Percentiles rank a stretch among this genome's conserved stretches.
phyloP scores from a whole-genome alignment of 92 coral and sea anemone species.

The Pocillopora grandis region DNA sequence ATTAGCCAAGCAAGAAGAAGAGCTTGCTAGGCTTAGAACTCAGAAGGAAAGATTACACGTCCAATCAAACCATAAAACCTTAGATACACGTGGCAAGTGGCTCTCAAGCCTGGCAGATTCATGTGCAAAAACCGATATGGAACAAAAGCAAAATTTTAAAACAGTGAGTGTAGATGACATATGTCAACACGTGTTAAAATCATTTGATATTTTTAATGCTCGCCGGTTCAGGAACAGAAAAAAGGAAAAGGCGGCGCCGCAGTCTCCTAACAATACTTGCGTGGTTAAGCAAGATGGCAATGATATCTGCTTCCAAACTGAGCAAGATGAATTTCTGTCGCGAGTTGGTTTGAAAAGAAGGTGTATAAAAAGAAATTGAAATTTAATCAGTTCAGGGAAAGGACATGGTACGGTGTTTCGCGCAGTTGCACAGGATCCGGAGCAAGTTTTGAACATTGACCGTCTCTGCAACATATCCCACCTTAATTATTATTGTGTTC shows the following conservation, averaged over 20 bases:
- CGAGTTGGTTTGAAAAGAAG: conserved; percentile 25
- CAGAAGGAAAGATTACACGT: background rate
- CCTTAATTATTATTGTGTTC: too few species aligned
- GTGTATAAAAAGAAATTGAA: background rate
- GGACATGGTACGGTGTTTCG: too few species aligned
- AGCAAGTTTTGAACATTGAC: too few species aligned
- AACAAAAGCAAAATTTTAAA: background rate
- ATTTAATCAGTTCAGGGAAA: background rate
- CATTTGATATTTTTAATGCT: conserved; percentile 34
- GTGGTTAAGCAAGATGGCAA: background rate
- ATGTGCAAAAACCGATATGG: background rate
- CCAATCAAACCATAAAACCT: background rate
- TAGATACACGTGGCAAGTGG: background rate
- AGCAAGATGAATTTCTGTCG: conserved; percentile 30
- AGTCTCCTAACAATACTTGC: background rate
- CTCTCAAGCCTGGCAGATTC: too few species aligned
- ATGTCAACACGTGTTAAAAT: conserved; percentile 37
- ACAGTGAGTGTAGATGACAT: conserved; percentile 23
- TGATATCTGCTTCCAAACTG: background rate
- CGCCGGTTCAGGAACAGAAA: background rate
- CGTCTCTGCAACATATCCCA: too few species aligned
- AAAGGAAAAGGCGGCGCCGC: background rate
- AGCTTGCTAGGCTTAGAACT: conserved; percentile 17
- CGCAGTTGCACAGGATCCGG: too few species aligned
- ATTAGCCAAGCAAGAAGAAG: conserved; percentile 32